phyloP scores from a whole-genome alignment of 1,140 invertebrate species.

The Asbolus verrucosus region DNA sequence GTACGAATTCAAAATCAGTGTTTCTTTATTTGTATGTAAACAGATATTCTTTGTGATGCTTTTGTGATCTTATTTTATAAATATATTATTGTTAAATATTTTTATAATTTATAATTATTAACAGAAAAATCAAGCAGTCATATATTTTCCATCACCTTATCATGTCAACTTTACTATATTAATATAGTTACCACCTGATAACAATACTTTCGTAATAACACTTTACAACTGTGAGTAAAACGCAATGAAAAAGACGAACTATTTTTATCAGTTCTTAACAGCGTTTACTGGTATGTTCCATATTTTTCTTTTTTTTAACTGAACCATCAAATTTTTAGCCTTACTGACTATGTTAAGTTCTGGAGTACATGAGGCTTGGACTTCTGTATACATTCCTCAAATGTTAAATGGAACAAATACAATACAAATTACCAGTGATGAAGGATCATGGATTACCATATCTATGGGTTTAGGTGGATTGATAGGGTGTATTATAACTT shows the following conservation, averaged over 20 bases:
- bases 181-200: no score
- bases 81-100: no score
- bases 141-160: no score
- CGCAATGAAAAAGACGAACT: background rate
- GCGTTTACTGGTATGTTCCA: slow-evolving; percentile 1
- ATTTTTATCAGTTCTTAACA: slow-evolving; percentile 7
- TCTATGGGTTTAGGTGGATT: slow-evolving; percentile 44
- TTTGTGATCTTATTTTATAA: no score
- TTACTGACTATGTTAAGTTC: background rate
- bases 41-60: no score
- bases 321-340: no score
- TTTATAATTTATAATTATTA: no score
- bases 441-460: slow-evolving; percentile 63
- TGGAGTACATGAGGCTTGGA: slow-evolving; percentile 12
- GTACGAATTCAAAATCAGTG: no score
- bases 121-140: no score
- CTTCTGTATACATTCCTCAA: slow-evolving; percentile 16
- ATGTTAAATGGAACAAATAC: slow-evolving; percentile 7
- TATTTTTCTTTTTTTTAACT: background rate
- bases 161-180: no score
- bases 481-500: slow-evolving; percentile 45
- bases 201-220: no score
- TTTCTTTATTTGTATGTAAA: no score
- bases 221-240: background rate
- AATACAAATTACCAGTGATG: slow-evolving; percentile 53